phyloP scores from a whole-genome alignment of 1,140 invertebrate species.

The Holotrichia oblita region DNA sequence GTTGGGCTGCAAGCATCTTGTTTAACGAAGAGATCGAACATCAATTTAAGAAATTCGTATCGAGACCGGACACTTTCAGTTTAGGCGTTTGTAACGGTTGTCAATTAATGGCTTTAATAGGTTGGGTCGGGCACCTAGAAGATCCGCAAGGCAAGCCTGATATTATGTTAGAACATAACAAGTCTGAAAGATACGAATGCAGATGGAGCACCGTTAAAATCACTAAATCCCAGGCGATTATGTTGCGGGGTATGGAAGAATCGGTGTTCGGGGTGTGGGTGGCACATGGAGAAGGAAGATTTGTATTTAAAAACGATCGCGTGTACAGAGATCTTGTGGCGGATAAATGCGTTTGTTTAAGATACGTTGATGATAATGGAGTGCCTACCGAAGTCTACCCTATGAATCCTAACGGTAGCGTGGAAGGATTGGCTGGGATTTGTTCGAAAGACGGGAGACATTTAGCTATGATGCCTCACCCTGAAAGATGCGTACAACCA shows the following conservation, averaged over 20 bases:
- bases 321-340: constrained; percentile 68
- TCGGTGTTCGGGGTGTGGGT: constrained; percentile 92
- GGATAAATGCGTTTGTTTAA: constrained; percentile 76
- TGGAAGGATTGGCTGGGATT: constrained; percentile 85
- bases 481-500: constrained; percentile 85
- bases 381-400: constrained; percentile 84
- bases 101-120: constrained; percentile 90
- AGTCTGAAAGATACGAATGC: constrained; percentile 90
- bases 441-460: constrained; percentile 91
- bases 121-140: constrained; percentile 72
- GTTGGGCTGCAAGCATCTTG: constrained; percentile 93
- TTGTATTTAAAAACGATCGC: constrained; percentile 66
- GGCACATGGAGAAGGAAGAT: constrained; percentile 94
- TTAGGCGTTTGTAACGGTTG: constrained; percentile 98
- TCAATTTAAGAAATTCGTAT: constrained; percentile 79
- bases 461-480: constrained; percentile 98
- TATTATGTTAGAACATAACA: constrained; percentile 85
- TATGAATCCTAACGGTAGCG: constrained; percentile 93
- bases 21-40: constrained; percentile 72
- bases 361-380: constrained; percentile 86
- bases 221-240: constrained; percentile 77
- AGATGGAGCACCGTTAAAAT: constrained; percentile 88
- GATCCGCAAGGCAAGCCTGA: constrained; percentile 64
- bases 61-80: constrained; percentile 87
- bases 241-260: constrained; percentile 88